A percentile compares a stretch with the other conserved stretches of the same genome.
These are phyloP conservation scores for Cantharis rufa DNA, from an alignment of 2,888 invertebrate genomes.

Conservation along the genomic window DNA sequence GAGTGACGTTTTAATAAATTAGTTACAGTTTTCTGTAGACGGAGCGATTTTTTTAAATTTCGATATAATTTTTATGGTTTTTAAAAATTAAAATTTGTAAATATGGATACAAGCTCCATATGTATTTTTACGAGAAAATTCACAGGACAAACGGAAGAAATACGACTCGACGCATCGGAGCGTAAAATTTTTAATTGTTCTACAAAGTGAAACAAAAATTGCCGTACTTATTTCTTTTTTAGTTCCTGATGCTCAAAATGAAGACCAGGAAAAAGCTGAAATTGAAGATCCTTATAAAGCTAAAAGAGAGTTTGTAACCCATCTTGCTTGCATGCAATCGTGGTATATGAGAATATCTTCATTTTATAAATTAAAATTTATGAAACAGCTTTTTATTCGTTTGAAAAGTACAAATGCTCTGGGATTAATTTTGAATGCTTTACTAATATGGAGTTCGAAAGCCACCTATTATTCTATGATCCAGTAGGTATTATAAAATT, in stretches of 20 bases:
- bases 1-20: neutral
- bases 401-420: conserved; percentile 17
- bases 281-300: neutral
- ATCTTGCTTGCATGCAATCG: conserved; percentile 22
- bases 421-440: conserved; percentile 21
- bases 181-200: neutral
- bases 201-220: neutral
- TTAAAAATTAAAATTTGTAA: neutral
- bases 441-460: conserved; percentile 26
- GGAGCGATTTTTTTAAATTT: neutral
- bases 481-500: conserved; percentile 13
- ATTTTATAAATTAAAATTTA: conserved; percentile 26
- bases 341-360: conserved; percentile 36
- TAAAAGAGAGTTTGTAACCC: conserved; percentile 12
- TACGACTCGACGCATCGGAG: neutral
- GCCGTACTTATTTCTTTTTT: neutral
- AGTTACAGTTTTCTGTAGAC: neutral
- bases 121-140: neutral
- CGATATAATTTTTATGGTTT: neutral
- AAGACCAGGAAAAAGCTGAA: neutral
- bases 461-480: conserved; percentile 13
- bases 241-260: neutral
- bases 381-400: conserved; percentile 19
- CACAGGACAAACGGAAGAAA: neutral
- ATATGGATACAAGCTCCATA: neutral